Evolutionary conservation across 2,888 invertebrate species (phyloP).

Genomic region (Athrips mouffetella): DNA sequence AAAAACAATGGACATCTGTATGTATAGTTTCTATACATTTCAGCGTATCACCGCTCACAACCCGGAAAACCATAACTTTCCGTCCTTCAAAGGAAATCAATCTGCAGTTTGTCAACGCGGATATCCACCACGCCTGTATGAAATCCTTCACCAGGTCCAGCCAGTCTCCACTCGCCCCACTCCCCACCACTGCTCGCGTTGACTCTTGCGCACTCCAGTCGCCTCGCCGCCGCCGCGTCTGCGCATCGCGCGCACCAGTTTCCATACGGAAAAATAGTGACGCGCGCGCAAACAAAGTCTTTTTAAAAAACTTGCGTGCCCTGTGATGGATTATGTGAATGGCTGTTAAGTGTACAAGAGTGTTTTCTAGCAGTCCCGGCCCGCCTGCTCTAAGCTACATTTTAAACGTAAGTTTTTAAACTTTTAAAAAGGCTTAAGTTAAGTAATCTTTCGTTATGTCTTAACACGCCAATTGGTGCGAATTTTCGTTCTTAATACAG

Average conservation of each 20-base stretch:
- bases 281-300: slow-evolving; percentile 41
- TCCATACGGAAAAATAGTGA: slow-evolving; percentile 70
- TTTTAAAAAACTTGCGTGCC: slow-evolving; percentile 11
- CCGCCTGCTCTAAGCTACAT: slow-evolving; percentile 46
- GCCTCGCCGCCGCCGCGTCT: slow-evolving; percentile 58
- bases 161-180: neutral
- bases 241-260: slow-evolving; percentile 68
- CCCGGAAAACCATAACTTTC: too few relatives aligned
- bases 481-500: neutral
- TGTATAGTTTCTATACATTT: too few relatives aligned
- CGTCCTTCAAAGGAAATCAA: neutral
- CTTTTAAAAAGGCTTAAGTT: neutral
- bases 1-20: too few relatives aligned
- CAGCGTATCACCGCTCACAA: too few relatives aligned
- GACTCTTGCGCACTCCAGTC: slow-evolving; percentile 50
- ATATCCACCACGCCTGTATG: neutral
- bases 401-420: slow-evolving; percentile 34
- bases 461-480: neutral
- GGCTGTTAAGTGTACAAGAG: slow-evolving; percentile 64
- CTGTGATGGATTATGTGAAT: slow-evolving; percentile 71
- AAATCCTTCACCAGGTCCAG: slow-evolving; percentile 23
- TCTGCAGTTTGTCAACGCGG: neutral
- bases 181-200: neutral
- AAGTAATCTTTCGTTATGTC: slow-evolving; percentile 2
- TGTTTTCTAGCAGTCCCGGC: slow-evolving; percentile 57